A percentile compares a stretch with the other conserved stretches of the same genome.
Conservation (phyloP, 2,113 vertebrate genomes). For the Ahaetulla prasina region DNA sequence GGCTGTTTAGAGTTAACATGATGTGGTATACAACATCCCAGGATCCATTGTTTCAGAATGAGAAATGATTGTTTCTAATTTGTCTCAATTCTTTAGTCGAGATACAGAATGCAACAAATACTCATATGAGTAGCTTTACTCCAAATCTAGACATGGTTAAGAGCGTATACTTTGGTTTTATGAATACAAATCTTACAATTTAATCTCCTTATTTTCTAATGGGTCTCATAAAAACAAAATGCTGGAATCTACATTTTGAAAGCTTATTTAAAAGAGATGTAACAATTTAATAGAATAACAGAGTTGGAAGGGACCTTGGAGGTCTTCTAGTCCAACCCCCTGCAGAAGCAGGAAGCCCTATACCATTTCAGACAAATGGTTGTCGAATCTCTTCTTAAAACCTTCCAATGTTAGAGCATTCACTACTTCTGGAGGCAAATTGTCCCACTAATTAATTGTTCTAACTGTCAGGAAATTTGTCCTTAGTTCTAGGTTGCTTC, state of each 20-base stretch:
- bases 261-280: not conserved
- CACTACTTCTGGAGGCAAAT: not conserved
- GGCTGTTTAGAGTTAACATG: not conserved
- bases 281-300: not conserved
- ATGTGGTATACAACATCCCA: not conserved
- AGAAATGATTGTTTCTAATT: not conserved
- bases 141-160: not conserved
- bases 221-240: not conserved
- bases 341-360: not conserved
- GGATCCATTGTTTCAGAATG: not conserved
- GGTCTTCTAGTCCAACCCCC: not conserved
- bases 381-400: not conserved
- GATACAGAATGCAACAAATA: not conserved
- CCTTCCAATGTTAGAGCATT: too few species aligned
- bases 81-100: not conserved
- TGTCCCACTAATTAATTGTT: not conserved
- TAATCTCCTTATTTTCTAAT: not conserved
- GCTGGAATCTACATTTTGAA: not conserved
- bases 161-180: not conserved
- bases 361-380: not conserved
- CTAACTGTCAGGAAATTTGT: not conserved
- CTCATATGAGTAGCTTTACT: not conserved
- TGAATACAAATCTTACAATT: not conserved
- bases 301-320: not conserved
- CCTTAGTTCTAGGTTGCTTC: not conserved